Evolutionary conservation across 2,113 vertebrate genomes (phyloP), one percentile per base, ranked within the genome.

Genomic region (Paracanthobrama guichenoti): DNA sequence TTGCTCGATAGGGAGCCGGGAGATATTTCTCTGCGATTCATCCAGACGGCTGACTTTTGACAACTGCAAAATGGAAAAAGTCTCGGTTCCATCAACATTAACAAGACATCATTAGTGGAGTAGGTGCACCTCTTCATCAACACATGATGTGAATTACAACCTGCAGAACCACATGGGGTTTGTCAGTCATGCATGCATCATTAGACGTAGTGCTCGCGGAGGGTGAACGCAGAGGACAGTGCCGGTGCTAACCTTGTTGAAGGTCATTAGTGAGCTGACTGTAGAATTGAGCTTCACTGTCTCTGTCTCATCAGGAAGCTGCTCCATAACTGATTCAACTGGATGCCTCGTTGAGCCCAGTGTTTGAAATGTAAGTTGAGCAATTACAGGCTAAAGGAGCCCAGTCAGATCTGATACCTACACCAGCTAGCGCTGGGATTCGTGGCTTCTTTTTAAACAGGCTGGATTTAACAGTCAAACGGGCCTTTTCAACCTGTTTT

Each of bases 181-280:
- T 88, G 87, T 86, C 87, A 86, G 78, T 86, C 87, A 88, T 88
- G 74, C 73, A 88, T 88, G 87, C 87, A 86, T 88, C 87, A 88
- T 88, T 88, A 88, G 87, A 28, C 74, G 87, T 79, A 71, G 75
- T 22, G 59, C 60, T 18, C 69, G 84, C 84, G 81, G 77, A 83
- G 80, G 57, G 46, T 80, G 48, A 83, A 84, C 14, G 75, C 57
- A 53, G 85, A 88, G 87, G 84, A 88, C 84, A 74, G 84, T 62
- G 20, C 87, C 50, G 57, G 69, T 46, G 64, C 85, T 84, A 84
- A 84, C 87, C 87, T 88, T 88, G 85, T 78, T 72, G 78, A 88
- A 88, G 87, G 87, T 88, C 85, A 66, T 53, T 24, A 66, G 85
- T 31, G 42, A 73, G 85, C 81, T 80, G 81, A 81, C 87, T 84